Conservation (phyloP, 2,797 vertebrate species). For the Enteromius viviparus region DNA sequence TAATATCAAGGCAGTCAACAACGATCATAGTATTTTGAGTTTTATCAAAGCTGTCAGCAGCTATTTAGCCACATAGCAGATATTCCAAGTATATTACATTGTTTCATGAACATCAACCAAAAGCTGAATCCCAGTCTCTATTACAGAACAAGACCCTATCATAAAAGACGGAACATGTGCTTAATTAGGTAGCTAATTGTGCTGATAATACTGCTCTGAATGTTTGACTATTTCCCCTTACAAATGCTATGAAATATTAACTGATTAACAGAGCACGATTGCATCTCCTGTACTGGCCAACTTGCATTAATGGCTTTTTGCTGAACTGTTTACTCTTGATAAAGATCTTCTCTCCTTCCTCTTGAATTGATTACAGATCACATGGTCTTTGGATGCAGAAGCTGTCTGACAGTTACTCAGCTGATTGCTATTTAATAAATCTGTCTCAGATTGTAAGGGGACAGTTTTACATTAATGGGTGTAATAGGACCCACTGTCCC, state of each 20-base stretch:
- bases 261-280: constrained; percentile 23
- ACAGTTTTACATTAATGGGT: constrained; percentile 15
- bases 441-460: constrained; percentile 5
- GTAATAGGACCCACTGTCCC: not conserved
- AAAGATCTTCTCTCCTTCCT: constrained; percentile 25
- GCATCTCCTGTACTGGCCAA: not conserved
- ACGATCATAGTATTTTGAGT: not conserved
- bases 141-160: constrained; percentile 6
- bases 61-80: not conserved
- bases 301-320: constrained; percentile 30
- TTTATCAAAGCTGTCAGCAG: not conserved
- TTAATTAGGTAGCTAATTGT: constrained; percentile 43
- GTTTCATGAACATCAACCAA: not conserved
- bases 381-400: constrained; percentile 15
- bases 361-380: constrained; percentile 25
- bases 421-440: constrained; percentile 23
- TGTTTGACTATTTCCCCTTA: constrained; percentile 24
- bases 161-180: constrained; percentile 24
- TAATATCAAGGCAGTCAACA: not conserved
- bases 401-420: not conserved
- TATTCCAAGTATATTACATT: not conserved
- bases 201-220: constrained; percentile 35
- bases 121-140: constrained; percentile 2
- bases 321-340: constrained; percentile 19
- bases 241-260: constrained; percentile 42